Conservation (phyloP, 2,888 invertebrate genomes). For the Gari tellinella region DNA sequence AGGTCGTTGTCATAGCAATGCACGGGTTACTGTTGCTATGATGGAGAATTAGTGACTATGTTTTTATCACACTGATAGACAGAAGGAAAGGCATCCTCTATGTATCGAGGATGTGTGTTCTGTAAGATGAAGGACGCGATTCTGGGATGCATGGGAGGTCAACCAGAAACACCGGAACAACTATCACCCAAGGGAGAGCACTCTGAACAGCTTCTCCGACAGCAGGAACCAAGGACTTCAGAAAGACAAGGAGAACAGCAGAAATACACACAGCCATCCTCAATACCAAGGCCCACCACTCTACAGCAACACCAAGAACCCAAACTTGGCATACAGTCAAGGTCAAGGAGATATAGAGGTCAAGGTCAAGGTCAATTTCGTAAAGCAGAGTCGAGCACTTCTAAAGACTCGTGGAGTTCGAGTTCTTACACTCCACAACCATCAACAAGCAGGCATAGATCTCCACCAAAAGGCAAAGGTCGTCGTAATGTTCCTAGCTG, state of each 20-base stretch:
- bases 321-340: constrained; percentile 9
- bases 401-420: too few species aligned
- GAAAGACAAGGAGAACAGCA: too few species aligned
- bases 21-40: too few species aligned
- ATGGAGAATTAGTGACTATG: too few species aligned
- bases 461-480: constrained; percentile 26
- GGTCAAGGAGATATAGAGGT: constrained; percentile 26
- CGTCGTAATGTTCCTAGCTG: constrained; percentile 10
- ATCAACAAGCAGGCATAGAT: constrained; percentile 5
- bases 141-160: constrained; percentile 59
- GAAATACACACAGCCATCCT: too few species aligned
- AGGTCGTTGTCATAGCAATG: too few species aligned
- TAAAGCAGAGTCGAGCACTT: too few species aligned
- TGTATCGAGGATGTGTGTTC: constrained; percentile 60
- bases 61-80: too few species aligned
- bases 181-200: constrained; percentile 17
- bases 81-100: constrained; percentile 8
- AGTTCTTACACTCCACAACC: constrained; percentile 1
- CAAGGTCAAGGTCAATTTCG: constrained; percentile 8
- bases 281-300: not conserved
- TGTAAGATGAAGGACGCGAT: constrained; percentile 65
- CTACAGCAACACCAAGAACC: too few species aligned
- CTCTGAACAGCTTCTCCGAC: constrained; percentile 11
- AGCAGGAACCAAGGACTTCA: too few species aligned
- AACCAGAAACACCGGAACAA: constrained; percentile 42